Evolutionary conservation across 2,113 vertebrate species (phyloP).

Genomic region (Tragelaphus imberbis): DNA sequence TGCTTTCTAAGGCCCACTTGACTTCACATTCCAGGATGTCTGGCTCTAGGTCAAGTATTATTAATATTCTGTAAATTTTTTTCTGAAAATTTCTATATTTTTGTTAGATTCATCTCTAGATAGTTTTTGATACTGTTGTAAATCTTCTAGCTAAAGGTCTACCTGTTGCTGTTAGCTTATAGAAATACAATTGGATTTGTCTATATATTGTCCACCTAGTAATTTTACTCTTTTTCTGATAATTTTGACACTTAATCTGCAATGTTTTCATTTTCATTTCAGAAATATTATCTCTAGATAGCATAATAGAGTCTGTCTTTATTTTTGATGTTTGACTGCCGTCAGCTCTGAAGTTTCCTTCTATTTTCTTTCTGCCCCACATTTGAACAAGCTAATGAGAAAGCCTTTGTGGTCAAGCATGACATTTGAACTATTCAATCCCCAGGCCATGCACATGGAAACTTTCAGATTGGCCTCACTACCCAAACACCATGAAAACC

Average conservation of each 20-base stretch:
- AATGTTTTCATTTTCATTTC: neutral
- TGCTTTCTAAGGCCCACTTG: no score
- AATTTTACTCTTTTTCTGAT: neutral
- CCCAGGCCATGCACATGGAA: rapidly evolving
- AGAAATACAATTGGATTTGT: neutral
- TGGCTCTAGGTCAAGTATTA: neutral
- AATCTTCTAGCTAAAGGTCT: neutral
- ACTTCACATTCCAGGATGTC: no score
- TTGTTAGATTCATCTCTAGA: neutral
- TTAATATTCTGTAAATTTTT: neutral
- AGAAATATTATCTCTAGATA: rapidly evolving
- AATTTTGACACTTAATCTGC: neutral
- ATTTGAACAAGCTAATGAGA: neutral
- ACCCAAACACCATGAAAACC: neutral
- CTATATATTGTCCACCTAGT: neutral
- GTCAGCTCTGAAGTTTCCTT: rapidly evolving
- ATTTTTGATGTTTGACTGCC: neutral
- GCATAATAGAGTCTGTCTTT: neutral
- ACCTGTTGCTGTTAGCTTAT: neutral
- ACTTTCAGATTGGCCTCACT: neutral
- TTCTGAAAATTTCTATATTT: neutral
- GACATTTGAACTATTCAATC: neutral
- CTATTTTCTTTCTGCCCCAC: no score
- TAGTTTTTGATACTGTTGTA: neutral
- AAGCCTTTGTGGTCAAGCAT: rapidly evolving